Percentiles rank a stretch among this genome's conserved stretches.
These are phyloP conservation scores for Iguana delicatissima DNA, from an alignment of 2,797 vertebrate species.

Conservation along the genomic window DNA sequence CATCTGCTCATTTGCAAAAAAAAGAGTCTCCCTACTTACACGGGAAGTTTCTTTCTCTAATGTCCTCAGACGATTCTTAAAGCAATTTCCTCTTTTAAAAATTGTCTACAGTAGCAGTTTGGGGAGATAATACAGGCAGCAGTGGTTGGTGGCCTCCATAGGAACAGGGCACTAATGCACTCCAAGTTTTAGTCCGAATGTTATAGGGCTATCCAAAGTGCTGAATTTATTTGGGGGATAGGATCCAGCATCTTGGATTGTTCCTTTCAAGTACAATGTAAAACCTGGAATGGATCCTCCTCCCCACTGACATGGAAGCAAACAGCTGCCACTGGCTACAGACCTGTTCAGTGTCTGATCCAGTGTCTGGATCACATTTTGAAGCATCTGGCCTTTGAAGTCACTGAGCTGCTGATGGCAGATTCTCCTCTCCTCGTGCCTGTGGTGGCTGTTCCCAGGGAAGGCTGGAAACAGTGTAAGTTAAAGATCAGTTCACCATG, in stretches of 20 bases:
- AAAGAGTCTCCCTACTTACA: conserved; percentile 49
- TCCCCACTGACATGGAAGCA: too few species aligned
- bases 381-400: neutral
- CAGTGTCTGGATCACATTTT: neutral
- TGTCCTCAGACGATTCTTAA: conserved; percentile 39
- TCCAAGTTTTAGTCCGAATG: too few species aligned
- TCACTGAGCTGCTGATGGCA: neutral
- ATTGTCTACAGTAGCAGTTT: too few species aligned
- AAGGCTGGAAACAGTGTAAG: too few species aligned
- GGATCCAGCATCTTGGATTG: too few species aligned
- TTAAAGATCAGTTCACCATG: too few species aligned
- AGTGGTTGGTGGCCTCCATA: neutral
- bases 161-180: too few species aligned
- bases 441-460: neutral
- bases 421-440: neutral
- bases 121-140: neutral
- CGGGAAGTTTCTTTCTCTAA: conserved; percentile 53
- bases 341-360: neutral
- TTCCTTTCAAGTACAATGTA: too few species aligned
- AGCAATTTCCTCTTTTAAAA: conserved; percentile 16
- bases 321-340: neutral
- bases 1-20: conserved; percentile 22
- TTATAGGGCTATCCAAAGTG: too few species aligned
- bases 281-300: too few species aligned
- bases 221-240: too few species aligned